Evolutionary conservation across 2,113 vertebrate species (phyloP).

Genomic region (Catharus minimus): DNA sequence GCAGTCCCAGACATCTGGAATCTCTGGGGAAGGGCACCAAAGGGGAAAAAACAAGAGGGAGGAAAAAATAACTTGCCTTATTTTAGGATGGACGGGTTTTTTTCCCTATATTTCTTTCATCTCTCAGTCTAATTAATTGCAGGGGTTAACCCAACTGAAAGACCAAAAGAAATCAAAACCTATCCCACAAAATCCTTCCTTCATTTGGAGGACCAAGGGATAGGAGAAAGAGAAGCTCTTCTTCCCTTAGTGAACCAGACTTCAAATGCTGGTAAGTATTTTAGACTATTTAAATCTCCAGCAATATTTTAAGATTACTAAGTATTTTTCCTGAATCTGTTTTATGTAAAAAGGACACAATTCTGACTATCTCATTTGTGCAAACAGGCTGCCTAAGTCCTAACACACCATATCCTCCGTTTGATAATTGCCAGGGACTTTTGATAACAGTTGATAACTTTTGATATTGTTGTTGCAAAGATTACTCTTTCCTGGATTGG

Average conservation of each 20-base stretch:
- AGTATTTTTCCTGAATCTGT: accelerated
- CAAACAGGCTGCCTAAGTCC: not conserved
- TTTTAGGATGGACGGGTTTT: not conserved
- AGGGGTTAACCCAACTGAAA: not conserved
- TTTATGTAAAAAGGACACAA: not conserved
- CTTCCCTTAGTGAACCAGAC: not conserved
- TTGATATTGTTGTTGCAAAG: not conserved
- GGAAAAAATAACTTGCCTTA: not conserved
- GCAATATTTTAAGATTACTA: not conserved
- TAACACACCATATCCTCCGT: not conserved
- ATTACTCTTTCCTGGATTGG: not conserved
- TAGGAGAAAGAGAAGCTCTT: not conserved
- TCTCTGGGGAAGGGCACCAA: not conserved
- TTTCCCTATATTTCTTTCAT: not conserved
- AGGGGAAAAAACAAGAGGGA: not conserved
- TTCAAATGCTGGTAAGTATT: not conserved
- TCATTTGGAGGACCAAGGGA: not conserved
- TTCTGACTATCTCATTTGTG: not conserved
- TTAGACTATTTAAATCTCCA: not conserved
- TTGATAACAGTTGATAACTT: too few species aligned
- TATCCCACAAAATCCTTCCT: not conserved
- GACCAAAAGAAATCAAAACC: not conserved
- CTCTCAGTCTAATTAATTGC: not conserved
- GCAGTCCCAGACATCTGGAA: not conserved
- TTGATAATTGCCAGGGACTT: not conserved